phyloP scores from a whole-genome alignment of 2,888 invertebrate species.

The Nymphalis c-album region DNA sequence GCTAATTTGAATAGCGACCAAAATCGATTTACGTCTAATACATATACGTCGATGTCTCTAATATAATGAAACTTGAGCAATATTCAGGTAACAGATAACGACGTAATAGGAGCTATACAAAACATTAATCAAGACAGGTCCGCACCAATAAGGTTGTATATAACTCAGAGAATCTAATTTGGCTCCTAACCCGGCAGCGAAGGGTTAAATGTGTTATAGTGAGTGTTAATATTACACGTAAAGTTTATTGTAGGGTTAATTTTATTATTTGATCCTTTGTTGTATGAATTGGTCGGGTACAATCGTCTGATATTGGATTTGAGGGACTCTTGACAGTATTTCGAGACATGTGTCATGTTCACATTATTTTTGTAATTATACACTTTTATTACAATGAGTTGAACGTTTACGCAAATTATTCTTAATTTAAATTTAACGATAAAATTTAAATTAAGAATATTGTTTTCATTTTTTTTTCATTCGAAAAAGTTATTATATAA shows the following conservation, averaged over 20 bases:
- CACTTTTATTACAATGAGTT: too few species aligned
- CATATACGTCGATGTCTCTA: slow-evolving; percentile 17
- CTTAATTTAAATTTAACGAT: too few species aligned
- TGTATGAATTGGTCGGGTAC: slow-evolving; percentile 1
- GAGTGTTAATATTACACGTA: slow-evolving; percentile 44
- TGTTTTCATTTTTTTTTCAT: too few species aligned
- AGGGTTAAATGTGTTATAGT: slow-evolving; percentile 44
- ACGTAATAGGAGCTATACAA: slow-evolving; percentile 36
- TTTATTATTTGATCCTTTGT: slow-evolving; percentile 33
- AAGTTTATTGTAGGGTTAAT: slow-evolving; percentile 38
- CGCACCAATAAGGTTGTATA: slow-evolving; percentile 45
- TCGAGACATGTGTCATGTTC: not conserved
- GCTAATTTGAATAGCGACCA: not conserved
- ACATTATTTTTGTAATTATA: not conserved
- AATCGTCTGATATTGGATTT: slow-evolving; percentile 9
- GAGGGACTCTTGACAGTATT: not conserved
- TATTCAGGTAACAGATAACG: slow-evolving; percentile 36
- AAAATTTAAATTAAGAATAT: too few species aligned
- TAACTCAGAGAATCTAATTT: slow-evolving; percentile 47
- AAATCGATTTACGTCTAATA: slow-evolving; percentile 14
- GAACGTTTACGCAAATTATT: too few species aligned
- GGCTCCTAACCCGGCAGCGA: slow-evolving; percentile 39
- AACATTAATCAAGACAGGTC: slow-evolving; percentile 45
- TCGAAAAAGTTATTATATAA: too few species aligned
- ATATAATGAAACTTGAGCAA: slow-evolving; percentile 28